Conservation (phyloP, 2,888 invertebrate species). For the Acheta domesticus region DNA sequence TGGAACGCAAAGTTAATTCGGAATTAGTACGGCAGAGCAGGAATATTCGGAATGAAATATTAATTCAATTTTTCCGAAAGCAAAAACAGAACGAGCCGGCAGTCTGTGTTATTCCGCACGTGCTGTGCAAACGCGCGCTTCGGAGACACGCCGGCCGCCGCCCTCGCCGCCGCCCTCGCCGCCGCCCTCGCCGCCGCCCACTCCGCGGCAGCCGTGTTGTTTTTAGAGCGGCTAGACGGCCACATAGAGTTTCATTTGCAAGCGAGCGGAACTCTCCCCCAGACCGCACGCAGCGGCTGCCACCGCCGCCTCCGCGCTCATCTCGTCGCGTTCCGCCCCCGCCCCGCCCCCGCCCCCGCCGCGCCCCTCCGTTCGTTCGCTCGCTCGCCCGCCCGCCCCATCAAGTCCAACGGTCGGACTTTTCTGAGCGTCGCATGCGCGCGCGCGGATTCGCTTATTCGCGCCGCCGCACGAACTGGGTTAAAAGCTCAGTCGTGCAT, state of each 20-base stretch:
- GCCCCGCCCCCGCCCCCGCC: neutral
- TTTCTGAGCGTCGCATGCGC: slow-evolving; percentile 12
- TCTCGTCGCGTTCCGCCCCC: neutral
- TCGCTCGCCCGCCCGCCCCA: neutral
- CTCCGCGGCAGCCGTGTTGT: neutral
- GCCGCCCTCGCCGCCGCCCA: neutral
- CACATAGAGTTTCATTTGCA: slow-evolving; percentile 6
- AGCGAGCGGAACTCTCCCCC: slow-evolving; percentile 20
- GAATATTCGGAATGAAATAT: slow-evolving; percentile 18
- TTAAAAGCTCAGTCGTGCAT: slow-evolving; percentile 25
- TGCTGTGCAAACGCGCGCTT: slow-evolving; percentile 18
- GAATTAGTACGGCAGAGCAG: neutral
- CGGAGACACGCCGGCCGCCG: neutral
- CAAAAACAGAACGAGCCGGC: slow-evolving; percentile 7
- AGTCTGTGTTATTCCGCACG: neutral
- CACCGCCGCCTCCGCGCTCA: slow-evolving; percentile 4
- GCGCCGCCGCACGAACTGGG: slow-evolving; percentile 24
- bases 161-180: neutral
- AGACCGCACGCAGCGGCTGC: neutral
- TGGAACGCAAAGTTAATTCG: neutral
- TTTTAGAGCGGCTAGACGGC: slow-evolving; percentile 6
- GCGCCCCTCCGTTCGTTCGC: neutral
- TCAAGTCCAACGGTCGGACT: slow-evolving; percentile 4
- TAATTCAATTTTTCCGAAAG: slow-evolving; percentile 10
- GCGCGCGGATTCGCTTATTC: neutral